phyloP scores from a whole-genome alignment of 2,113 vertebrate species.

The Saguinus midas region DNA sequence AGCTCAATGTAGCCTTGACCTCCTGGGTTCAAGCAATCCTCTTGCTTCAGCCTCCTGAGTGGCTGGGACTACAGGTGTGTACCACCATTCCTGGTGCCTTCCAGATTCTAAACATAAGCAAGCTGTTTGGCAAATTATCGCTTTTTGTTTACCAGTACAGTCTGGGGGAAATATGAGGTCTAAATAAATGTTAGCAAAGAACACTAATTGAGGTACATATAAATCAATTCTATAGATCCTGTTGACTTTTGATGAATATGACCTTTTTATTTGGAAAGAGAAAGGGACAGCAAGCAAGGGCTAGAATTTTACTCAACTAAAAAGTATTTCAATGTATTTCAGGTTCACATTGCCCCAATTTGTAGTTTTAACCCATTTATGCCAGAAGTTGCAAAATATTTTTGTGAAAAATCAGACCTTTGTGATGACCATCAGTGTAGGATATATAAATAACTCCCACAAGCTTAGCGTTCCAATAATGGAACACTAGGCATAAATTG shows the following conservation, averaged over 20 bases:
- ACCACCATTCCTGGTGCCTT: background rate
- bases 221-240: background rate
- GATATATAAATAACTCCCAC: too few species aligned
- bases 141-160: constrained; percentile 10
- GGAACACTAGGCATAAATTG: too few species aligned
- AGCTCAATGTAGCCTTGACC: background rate
- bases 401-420: too few species aligned
- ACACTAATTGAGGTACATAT: background rate
- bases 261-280: background rate
- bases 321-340: background rate
- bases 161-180: background rate
- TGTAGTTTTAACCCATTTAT: background rate
- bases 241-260: background rate
- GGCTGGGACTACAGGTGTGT: background rate
- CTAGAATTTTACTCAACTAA: background rate
- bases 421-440: too few species aligned
- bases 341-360: background rate
- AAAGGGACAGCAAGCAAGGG: background rate
- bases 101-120: background rate
- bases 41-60: background rate
- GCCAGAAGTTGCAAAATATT: too few species aligned
- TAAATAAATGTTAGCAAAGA: background rate
- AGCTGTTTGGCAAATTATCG: background rate
- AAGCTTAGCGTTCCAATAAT: too few species aligned
- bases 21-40: too few species aligned